phyloP scores from a whole-genome alignment of 2,888 invertebrate species.

The Polydrusus pterygomalis region DNA sequence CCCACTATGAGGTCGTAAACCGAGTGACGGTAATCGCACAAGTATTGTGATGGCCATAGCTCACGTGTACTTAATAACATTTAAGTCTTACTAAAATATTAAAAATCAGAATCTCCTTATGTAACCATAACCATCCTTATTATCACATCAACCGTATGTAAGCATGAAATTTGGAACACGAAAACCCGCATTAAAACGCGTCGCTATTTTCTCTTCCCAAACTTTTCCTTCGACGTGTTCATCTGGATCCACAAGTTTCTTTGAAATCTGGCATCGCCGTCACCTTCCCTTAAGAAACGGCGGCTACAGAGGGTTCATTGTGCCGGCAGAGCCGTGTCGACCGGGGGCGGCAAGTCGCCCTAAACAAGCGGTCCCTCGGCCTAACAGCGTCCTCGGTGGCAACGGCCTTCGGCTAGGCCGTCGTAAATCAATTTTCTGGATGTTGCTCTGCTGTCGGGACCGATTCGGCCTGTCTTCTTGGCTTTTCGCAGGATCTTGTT shows the following conservation, averaged over 20 bases:
- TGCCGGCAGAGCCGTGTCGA: conserved; percentile 32
- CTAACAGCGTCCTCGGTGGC: conserved; percentile 36
- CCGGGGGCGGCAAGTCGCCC: conserved; percentile 31
- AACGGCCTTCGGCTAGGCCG: conserved; percentile 48
- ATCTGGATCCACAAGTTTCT: not conserved
- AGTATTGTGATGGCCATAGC: no score
- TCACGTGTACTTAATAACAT: no score
- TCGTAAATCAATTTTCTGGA: conserved; percentile 46
- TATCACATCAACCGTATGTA: no score
- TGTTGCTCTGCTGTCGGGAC: conserved; percentile 30
- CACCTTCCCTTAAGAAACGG: conserved; percentile 30
- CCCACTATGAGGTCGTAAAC: no score
- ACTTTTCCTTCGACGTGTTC: not conserved
- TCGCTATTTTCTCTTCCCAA: no score
- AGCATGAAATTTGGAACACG: no score
- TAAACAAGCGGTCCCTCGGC: conserved; percentile 37
- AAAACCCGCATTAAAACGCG: no score
- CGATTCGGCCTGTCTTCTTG: conserved; percentile 9
- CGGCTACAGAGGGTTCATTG: conserved; percentile 40
- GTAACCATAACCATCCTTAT: no score
- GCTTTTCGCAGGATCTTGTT: conserved; percentile 6
- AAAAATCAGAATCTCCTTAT: no score
- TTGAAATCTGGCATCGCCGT: conserved; percentile 11
- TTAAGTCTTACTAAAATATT: no score
- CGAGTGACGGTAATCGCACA: no score